A percentile compares a stretch with the other conserved stretches of the same genome.
Evolutionary conservation across 64 coral and sea anemone species (phyloP).

Genomic region (Porites australiensis): DNA sequence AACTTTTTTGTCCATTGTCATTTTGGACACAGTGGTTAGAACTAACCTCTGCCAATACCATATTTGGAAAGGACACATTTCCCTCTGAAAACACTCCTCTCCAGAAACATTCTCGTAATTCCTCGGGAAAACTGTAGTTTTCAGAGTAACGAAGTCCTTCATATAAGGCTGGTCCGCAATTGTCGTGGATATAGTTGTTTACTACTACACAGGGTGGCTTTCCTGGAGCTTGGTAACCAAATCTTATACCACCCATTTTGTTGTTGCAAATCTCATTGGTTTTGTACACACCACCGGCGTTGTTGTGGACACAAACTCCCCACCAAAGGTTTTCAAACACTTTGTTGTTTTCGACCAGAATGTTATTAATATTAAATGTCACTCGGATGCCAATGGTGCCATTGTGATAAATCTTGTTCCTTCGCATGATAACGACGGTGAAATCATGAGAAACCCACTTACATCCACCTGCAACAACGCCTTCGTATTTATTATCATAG

Average conservation of each 20-base stretch:
- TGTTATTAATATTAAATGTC: not conserved
- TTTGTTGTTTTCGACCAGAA: not conserved
- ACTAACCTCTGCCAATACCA: too few relatives aligned
- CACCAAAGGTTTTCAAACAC: constrained; percentile 26
- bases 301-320: not conserved
- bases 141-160: not conserved
- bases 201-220: constrained; percentile 1
- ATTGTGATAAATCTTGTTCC: constrained; percentile 22
- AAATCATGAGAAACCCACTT: too few relatives aligned
- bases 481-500: constrained; percentile 36
- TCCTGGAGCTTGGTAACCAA: not conserved
- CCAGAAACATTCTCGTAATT: too few relatives aligned
- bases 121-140: not conserved
- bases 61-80: not conserved
- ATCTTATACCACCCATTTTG: constrained; percentile 24
- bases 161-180: not conserved
- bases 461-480: not conserved
- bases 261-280: constrained; percentile 20
- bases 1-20: not conserved
- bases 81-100: too few relatives aligned
- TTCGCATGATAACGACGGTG: not conserved
- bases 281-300: not conserved
- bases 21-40: not conserved
- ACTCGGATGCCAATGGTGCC: not conserved
- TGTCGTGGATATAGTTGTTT: constrained; percentile 19